Evolutionary conservation across 2,888 invertebrate species (phyloP), one percentile per base, ranked within the genome.

Genomic region (Lysandra coridon): DNA sequence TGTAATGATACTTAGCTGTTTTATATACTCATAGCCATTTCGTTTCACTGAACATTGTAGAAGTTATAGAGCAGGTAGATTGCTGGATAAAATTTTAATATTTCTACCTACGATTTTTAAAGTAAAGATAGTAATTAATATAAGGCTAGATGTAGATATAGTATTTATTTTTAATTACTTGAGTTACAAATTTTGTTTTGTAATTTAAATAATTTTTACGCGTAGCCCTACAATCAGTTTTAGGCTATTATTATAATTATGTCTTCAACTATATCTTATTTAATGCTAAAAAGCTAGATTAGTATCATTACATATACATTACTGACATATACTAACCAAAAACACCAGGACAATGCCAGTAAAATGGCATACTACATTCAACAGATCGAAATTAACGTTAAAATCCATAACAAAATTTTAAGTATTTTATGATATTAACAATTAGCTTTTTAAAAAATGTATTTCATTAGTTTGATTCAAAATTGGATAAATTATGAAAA

Each of bases 1-100:
- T 57, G 57, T 57, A 57, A 57, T 57, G 57, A 76, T 60, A 30
- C n/a, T 23, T 17, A 78, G 57, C 64, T 44, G 79, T 75, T 69
- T 23, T 37, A 33, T 79, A 80, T 78, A 75, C 82, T 90, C 93
- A 93, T 85, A 81, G 82, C 89, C 93, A 93, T 93, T 89, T 89
- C 91, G 88, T 87, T 82, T 90, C 93, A 92, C 88, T 84, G 86
- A 86, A 91, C 93, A 93, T 93, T 85, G 78, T 89, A 88, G 87
- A 87, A 81, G 78, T 79, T 60, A 23, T 79, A 57, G 73, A 73
- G 30, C 53, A 30, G 17, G 1, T 69, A 69, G 57, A 12, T 17
- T 37, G 14, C 33, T 69, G 33, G 33, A 69, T 37, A 5, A 5
- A 69, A 33, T 17, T 33, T 69, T 69, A 33, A 69, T 33, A 69